Percentiles rank a stretch among this genome's conserved stretches.
Evolutionary conservation across 2,888 invertebrate genomes (phyloP).

Genomic region (Escarpia spicata): DNA sequence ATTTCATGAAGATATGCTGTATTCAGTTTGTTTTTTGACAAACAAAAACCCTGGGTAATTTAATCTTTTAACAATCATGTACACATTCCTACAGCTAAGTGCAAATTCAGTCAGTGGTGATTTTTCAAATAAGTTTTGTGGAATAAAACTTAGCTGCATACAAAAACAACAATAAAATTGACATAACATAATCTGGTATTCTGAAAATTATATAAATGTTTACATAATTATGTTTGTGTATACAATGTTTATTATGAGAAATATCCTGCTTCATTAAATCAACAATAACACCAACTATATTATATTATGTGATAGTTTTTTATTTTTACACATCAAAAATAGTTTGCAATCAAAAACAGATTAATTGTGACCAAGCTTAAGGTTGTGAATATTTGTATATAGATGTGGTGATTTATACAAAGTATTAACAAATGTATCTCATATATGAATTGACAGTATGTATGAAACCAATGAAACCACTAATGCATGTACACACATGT

Average conservation of each 20-base stretch:
- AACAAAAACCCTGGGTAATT: too few relatives aligned
- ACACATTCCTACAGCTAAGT: not conserved
- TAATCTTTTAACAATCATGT: not conserved
- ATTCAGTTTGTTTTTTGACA: not conserved
- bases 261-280: not conserved
- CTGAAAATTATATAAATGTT: not conserved
- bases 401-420: not conserved
- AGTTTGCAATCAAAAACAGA: not conserved
- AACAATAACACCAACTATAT: not conserved
- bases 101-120: not conserved
- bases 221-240: not conserved
- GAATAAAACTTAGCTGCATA: not conserved
- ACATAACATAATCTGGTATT: too few relatives aligned
- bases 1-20: not conserved
- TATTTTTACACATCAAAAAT: not conserved
- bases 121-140: not conserved
- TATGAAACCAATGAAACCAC: not conserved
- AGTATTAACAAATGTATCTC: not conserved
- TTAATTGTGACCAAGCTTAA: not conserved
- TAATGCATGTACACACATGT: too few relatives aligned
- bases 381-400: not conserved
- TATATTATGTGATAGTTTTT: not conserved
- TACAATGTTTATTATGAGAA: not conserved
- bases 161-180: not conserved
- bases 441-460: not conserved